Evolutionary conservation across 2,113 vertebrate genomes (phyloP), one percentile per base, ranked within the genome.

Genomic region (Pluvianellus socialis): DNA sequence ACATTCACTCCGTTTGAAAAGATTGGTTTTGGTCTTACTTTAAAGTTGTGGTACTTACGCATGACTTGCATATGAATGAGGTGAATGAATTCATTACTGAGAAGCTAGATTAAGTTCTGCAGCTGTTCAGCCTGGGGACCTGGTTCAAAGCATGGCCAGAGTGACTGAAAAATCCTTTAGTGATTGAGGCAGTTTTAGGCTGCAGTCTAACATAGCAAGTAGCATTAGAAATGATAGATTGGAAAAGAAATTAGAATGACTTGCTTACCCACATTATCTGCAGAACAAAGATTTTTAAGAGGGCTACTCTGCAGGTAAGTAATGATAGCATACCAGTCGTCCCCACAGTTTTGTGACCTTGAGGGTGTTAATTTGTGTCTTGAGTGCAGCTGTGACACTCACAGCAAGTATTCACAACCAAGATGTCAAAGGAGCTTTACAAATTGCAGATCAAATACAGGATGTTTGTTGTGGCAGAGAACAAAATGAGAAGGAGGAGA

Each of bases 31-130:
- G 92, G 94, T 97, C 95, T 97, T 96, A 95, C 91, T 98, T 97
- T 95, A 97, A 98, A 97, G 88, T 96, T 97, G 95, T 96, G 91
- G 82, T 96, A 95, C 90, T 97, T 97, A 86, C 30, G 79, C 95
- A 91, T 95, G 97, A 96, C 94, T 97, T 86, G 97, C 67, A 82
- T 98, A 92, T 90, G 94, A 97, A 98, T 98, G 92, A 98, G 72
- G 88, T 88, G 91, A 96, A 96, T 97, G 90, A 98, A 98, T 98
- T 98, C 67, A 97, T 98, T 98, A 97, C 96, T 94, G 94, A 96
- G 82, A 97, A 97, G 96, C 88, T 85, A 97, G 98, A 98, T 98
- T 97, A 98, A 97, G 88, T 98, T 98, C 94, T 96, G 97, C 98
- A 98, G 97, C 98, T 98, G 98, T 97, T 98, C 96, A 75, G 95